Conservation (phyloP, 2,113 vertebrate species). For the Leucoraja erinaceus region DNA sequence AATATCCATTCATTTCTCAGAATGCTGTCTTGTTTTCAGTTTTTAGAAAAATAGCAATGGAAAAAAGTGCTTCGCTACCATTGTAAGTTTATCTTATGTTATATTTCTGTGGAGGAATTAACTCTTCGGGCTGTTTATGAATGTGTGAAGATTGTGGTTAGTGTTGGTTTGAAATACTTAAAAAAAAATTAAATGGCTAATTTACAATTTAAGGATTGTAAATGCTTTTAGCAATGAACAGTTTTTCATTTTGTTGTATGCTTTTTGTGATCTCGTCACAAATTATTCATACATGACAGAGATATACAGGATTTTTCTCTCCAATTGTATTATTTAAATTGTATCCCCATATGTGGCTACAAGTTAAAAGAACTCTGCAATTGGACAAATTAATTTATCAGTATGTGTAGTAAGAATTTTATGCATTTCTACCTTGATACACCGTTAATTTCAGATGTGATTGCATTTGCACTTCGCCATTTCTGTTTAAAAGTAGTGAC, state of each 20-base stretch:
- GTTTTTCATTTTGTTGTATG: neutral
- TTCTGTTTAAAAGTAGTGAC: neutral
- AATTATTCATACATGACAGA: neutral
- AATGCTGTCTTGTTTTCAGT: neutral
- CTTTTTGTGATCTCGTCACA: neutral
- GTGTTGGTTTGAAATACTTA: neutral
- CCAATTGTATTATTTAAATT: neutral
- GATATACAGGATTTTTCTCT: neutral
- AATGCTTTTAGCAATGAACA: neutral
- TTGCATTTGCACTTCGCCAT: neutral
- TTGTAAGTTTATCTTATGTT: neutral
- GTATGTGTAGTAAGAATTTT: neutral
- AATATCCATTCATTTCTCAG: constrained; percentile 16
- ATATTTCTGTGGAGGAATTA: constrained; percentile 10
- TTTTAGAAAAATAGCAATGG: neutral
- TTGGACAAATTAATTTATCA: neutral
- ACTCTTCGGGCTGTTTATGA: neutral
- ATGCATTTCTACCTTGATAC: neutral
- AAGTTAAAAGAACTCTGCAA: neutral
- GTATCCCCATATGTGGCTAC: neutral
- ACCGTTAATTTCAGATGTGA: neutral
- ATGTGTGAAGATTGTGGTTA: neutral
- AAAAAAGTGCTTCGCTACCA: neutral
- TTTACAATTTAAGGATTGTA: neutral
- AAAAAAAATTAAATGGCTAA: too few relatives aligned